Evolutionary conservation across 2,888 invertebrate genomes (phyloP).

Genomic region (Blastobasis adustella): DNA sequence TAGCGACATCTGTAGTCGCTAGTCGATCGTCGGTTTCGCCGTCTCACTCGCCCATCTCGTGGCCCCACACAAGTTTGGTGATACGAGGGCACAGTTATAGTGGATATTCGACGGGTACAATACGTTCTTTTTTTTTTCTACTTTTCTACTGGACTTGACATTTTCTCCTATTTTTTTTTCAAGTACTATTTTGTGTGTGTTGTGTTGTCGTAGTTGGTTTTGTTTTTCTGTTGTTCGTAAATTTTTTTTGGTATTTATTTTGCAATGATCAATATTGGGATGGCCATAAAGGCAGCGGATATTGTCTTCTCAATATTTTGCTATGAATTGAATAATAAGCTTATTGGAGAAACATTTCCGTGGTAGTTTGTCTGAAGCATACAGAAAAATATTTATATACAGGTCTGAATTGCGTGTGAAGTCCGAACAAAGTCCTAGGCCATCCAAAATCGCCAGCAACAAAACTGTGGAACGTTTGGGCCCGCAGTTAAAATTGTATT

Average conservation of each 20-base stretch:
- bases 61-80: conserved; percentile 71
- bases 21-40: neutral
- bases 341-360: too few species aligned
- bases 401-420: too few species aligned
- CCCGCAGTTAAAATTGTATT: too few species aligned
- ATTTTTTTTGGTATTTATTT: neutral
- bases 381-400: too few species aligned
- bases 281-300: too few species aligned
- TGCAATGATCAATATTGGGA: neutral
- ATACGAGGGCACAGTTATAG: conserved; percentile 73
- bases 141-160: conserved; percentile 14
- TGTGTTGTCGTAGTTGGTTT: neutral
- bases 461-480: too few species aligned
- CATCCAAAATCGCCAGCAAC: too few species aligned
- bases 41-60: conserved; percentile 5
- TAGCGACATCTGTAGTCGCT: neutral
- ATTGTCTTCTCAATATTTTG: too few species aligned
- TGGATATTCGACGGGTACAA: conserved; percentile 52
- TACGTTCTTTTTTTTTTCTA: conserved; percentile 23
- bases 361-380: too few species aligned
- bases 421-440: too few species aligned
- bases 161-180: conserved; percentile 13
- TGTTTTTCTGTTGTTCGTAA: neutral
- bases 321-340: too few species aligned
- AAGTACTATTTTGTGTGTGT: conserved; percentile 12